Evolutionary conservation across 2,113 vertebrate species (phyloP), one percentile per base, ranked within the genome.

Genomic region (Poeciliopsis prolifica): DNA sequence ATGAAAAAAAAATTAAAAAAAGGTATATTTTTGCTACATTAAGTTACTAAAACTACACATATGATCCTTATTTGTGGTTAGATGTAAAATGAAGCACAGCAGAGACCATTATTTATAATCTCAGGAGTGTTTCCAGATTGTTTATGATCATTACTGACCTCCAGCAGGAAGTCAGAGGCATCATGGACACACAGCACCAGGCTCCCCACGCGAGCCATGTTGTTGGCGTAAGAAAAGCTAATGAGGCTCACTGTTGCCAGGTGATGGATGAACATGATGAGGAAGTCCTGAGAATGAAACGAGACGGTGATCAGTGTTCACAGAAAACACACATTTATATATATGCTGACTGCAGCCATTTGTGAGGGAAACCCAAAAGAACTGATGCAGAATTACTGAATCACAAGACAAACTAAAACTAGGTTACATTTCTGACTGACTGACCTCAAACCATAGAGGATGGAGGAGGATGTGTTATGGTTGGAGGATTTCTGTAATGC

Each of bases 261-360:
- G 78, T 99, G 98, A 93, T 99, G 98, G 74, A 98, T 84, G 13
- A 99, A 98, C 98, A 99, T 99, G 65, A 99, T 94, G 70, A 97
- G 88, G 84, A 99, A 99, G 81, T 99, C 98, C 98, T 99, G 92
- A 11, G 71, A 89, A 60, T 1, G 14, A 54, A 51, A 10, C 30
- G 44, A 11, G 15, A 17, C 4, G 22, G 26, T 81, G 26, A 78
- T 15, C 9, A 61, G 17, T 19, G 17, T 48, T 48, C 14, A 42
- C 40, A 15, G 14, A 42, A 42, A 14, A 15, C 40, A 42, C 40
- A 42, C 40, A 37, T 42, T 14, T 15, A 14, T 15, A 14, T 42
- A 12, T 15, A 42, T 44, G 15, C 1, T 19, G 44, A 48, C 44
- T 48, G 44, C 4, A 48, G 44, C 42, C 3, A 5, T 15, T 15